Base-by-base conservation (phyloP, 2,888 invertebrate species). In the Agrochola litura region DNA sequence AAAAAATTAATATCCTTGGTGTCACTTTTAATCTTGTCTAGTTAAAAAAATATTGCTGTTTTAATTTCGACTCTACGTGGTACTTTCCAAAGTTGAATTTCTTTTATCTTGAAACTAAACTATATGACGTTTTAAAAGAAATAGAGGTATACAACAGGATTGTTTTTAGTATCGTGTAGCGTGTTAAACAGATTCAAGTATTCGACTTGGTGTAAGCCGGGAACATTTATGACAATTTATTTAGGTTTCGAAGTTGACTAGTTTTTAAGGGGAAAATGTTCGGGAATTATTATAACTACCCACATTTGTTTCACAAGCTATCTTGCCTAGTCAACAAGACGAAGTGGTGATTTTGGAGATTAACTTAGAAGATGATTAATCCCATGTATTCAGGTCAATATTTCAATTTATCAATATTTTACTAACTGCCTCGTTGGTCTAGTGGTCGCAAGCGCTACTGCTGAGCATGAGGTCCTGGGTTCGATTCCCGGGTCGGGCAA, bases 161-260 rank as follows among this genome's bases (percentile, higher is more conserved):
- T 75, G 86, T 86, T 87, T 87, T 87, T 86, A 82, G 79, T 77
- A 76, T 69, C 68, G 80, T 79, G 84, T 82, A 74, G 82, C 69
- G 81, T 88, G 88, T 77, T 79, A 84, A 81, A 82, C 65, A 84
- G 73, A 84, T 87, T 86, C 84, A 80, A 86, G 84, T 77, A 84
- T 86, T 87, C 77, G 81, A 78, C 70, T 84, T 58, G 25, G 56
- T 79, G 73, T 84, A 80, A 80, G 76, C 77, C 71, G 73, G 67
- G 69, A 63, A 79, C 80, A 82, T 86, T 87, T 80, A 77, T 85
- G 82, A 79, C 65, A 66, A 82, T 80, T 77, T 80, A 82, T 86
- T 76, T 83, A 77, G 60, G 64, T 71, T 10, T 14, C 30, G 10
- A 64, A 69, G 49, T 63, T 68, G 12, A 71, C n/a, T 78, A 16